A percentile compares a stretch with the other conserved stretches of the same genome.
Conservation (phyloP, 2,113 vertebrate genomes). For the Rhipidura dahli region DNA sequence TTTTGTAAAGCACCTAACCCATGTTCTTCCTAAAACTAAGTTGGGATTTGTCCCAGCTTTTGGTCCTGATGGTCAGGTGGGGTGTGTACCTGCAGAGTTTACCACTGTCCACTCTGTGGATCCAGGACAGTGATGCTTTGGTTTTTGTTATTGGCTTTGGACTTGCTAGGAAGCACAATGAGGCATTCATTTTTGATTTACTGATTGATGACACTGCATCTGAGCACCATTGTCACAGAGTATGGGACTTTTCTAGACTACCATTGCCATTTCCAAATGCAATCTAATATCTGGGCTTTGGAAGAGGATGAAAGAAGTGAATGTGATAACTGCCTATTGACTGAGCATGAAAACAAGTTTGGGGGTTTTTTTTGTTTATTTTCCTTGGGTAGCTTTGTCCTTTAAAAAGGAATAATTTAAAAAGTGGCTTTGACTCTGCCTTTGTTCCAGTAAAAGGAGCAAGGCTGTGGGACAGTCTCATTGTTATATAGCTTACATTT, state of each 20-base stretch:
- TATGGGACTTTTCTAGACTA: not conserved
- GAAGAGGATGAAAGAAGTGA: not conserved
- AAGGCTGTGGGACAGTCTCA: not conserved
- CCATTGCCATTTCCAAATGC: not conserved
- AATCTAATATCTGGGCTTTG: not conserved
- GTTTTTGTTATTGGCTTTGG: slow-evolving; percentile 9
- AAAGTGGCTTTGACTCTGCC: not conserved
- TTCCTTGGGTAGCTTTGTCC: not conserved
- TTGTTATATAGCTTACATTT: not conserved
- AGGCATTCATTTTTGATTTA: slow-evolving; percentile 35
- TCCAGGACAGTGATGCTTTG: not conserved
- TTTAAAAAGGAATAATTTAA: not conserved
- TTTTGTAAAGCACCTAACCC: not conserved
- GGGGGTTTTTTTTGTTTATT: not conserved
- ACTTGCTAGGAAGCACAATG: not conserved
- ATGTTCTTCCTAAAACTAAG: not conserved
- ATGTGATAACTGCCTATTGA: not conserved
- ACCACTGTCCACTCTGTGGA: not conserved
- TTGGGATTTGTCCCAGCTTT: not conserved
- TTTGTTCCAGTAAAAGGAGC: not conserved
- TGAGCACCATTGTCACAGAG: not conserved
- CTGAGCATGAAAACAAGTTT: not conserved
- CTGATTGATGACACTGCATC: slow-evolving; percentile 25
- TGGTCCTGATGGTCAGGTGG: not conserved
- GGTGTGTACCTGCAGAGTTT: not conserved